Evolutionary conservation across 2,113 vertebrate genomes (phyloP), one percentile per base, ranked within the genome.

Genomic region (Vimba vimba): DNA sequence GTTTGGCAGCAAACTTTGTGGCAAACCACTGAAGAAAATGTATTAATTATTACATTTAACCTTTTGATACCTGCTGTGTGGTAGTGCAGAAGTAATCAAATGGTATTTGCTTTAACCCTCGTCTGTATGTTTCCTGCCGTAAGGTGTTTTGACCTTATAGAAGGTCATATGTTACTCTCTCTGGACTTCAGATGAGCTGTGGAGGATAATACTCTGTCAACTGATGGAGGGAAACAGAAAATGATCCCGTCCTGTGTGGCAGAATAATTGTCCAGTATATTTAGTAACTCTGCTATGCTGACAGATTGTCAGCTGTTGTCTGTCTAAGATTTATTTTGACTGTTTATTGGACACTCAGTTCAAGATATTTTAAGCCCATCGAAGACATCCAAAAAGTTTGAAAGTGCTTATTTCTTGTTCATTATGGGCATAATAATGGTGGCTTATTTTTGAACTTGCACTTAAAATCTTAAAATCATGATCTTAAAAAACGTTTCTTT

Each of bases 231-330:
- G 57, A 71, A 71, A 36, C 64, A 50, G 62, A 82, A 82, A 82
- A 55, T n/a, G 62, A 83, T 83, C 50, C 68, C 11, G 8, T 83
- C 82, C 50, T 73, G 82, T 73, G 33, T 39, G 81, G 62, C 52
- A 71, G 81, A 83, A 83, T 73, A 74, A 83, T 83, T 83, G 82
- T 83, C 82, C 47, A 52, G 68, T 83, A 83, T 83, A 83, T 83
- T 83, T 83, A 83, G 82, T 59, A 83, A 83, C 82, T 57, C 68
- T 83, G 81, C 68, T 73, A 83, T 73, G 81, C 47, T 27, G 33
- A 83, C 47, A 83, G 33, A 83, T 83, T 73, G 66, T 83, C 82
- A 83, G 82, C 82, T 83, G 82, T 83, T 83, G 82, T 83, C 66
- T 57, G 64, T 71, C 68, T 59, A 55, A 25, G 66, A 74, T 83